Base-by-base conservation (phyloP, 2,888 invertebrate genomes). In the Choreutis nemorana region DNA sequence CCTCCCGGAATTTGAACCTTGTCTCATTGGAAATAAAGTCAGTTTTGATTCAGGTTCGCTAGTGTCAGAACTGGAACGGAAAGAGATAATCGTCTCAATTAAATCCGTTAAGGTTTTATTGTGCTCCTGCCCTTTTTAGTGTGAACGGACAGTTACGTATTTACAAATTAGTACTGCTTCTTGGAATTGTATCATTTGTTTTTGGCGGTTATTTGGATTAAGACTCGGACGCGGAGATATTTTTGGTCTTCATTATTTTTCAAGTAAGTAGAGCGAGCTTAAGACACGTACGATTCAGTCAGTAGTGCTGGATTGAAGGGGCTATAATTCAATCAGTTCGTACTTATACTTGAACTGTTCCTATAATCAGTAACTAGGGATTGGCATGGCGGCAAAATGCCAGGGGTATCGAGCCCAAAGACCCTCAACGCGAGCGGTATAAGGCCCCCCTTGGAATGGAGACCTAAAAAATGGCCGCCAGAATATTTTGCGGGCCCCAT, bases 71-170 rank as follows among this genome's bases (percentile, higher is more conserved):
- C 46, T 50, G 45, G 58, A 56, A 57, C 61, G 51, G 45, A 45
- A 46, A 39, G 46, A 50, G 41, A 52, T 72, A 66, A 68, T 71
- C 56, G 57, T 57, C 52, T 53, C 65, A 71, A 71, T 73, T 73
- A 71, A 59, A 55, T 61, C 64, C 49, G 60, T 63, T 63, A 65
- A 63, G 50, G 56, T 48, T 60, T 63, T 67, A 64, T 68, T 66
- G 57, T 54, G 39, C 32, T 23, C 44, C 31, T 25, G 32, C 45
- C 49, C 41, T 23, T 48, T 40, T 47, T 44, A 38, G 44, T 43
- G 39, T 35, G 32, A 32, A 34, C 29, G 36, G 35, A 46, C 46
- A 44, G 49, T 46, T 48, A 45, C 39, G 34, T 33, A 30, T 38
- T 41, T 41, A 46, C 45, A 44, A 49, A 48, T 43, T 37, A 39